Conservation (phyloP, 2,113 vertebrate genomes). For the Semicossyphus pulcher region DNA sequence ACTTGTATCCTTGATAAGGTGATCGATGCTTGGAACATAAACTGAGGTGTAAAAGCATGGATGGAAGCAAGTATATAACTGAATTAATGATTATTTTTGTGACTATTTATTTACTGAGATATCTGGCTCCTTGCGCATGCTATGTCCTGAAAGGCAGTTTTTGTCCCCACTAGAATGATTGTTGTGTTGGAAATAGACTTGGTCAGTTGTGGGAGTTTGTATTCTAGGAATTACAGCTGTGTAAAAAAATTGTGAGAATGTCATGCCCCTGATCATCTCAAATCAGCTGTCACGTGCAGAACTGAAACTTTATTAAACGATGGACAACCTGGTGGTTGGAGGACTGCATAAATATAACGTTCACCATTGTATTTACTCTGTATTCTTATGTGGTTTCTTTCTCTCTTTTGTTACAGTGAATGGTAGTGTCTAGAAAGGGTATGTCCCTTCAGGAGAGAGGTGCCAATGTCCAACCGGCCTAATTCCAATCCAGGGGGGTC, state of each 20-base stretch:
- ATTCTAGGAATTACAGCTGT: not conserved
- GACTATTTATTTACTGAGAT: no score
- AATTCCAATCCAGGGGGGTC: constrained; percentile 99
- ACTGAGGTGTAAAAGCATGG: not conserved
- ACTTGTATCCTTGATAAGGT: no score
- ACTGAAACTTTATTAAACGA: not conserved
- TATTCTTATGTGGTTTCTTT: constrained; percentile 21
- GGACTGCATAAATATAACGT: no score
- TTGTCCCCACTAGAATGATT: not conserved
- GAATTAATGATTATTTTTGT: not conserved
- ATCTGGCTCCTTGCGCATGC: not conserved
- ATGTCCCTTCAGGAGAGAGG: constrained; percentile 99
- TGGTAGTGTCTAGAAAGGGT: constrained; percentile 99
- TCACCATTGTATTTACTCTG: not conserved
- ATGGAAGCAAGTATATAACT: not conserved
- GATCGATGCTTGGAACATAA: not conserved
- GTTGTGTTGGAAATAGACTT: not conserved
- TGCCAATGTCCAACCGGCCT: constrained; percentile 99
- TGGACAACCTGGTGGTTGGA: not conserved
- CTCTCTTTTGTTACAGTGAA: constrained; percentile 87
- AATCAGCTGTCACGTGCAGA: not conserved
- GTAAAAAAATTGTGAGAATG: not conserved
- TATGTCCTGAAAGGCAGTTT: not conserved
- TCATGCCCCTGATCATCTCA: not conserved
- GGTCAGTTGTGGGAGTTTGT: not conserved